Evolutionary conservation across 2,113 vertebrate genomes (phyloP).

Genomic region (Limnothrissa miodon): DNA sequence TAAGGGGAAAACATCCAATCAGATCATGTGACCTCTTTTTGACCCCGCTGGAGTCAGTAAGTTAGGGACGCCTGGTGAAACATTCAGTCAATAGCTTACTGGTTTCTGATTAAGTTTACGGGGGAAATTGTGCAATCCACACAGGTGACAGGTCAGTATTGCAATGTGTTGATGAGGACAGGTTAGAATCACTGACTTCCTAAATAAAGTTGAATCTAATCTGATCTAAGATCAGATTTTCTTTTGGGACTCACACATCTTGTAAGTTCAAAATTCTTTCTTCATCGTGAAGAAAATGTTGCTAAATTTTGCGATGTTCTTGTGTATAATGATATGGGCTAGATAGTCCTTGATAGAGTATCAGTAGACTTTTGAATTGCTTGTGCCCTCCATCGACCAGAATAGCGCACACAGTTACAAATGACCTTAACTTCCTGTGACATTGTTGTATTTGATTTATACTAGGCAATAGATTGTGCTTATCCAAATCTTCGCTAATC

Average conservation of each 20-base stretch:
- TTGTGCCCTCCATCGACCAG: no score
- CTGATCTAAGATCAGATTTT: not conserved
- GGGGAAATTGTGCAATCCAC: not conserved
- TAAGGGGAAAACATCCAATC: not conserved
- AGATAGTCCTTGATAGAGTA: not conserved
- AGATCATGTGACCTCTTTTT: not conserved
- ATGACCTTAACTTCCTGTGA: no score
- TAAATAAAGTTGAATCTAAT: no score
- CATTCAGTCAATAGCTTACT: not conserved
- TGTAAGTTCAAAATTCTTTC: not conserved
- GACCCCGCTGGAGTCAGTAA: not conserved
- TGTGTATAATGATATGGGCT: not conserved
- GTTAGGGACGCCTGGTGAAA: not conserved
- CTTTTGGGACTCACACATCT: not conserved
- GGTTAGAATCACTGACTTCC: no score
- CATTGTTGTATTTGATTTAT: no score
- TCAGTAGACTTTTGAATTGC: not conserved
- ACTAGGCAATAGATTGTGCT: no score
- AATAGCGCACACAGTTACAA: no score
- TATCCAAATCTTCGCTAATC: no score
- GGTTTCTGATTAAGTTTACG: not conserved
- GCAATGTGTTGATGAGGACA: no score
- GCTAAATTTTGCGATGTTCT: not conserved
- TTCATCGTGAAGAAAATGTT: no score
- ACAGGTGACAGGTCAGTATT: not conserved